Base-by-base conservation (phyloP, 1,140 invertebrate genomes). In the Drosophila sturtevanti region DNA sequence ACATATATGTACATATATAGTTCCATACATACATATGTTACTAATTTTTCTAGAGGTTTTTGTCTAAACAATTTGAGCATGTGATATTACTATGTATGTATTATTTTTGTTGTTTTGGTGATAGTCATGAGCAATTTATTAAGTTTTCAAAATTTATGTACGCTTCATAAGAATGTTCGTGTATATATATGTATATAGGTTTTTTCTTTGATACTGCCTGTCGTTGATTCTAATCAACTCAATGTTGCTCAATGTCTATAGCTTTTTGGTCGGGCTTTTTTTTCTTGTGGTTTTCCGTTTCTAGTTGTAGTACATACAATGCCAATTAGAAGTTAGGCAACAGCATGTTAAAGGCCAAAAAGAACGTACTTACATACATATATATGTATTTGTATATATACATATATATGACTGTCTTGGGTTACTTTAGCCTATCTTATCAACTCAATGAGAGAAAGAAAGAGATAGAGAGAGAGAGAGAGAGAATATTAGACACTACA, bases 261-360 rank as follows among this genome's bases (percentile, higher is more conserved):
- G 37, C 56, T 38, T 73, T 61, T 56, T 58, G 27, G 48, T 72
- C 52, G 34, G 51, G 16, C 11, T 67, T 16, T 11, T 54, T n/a
- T n/a, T 67, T 14, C 6, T 54, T 21, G 1, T 55, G 12, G 22
- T 18, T 35, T 6, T 14, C 2, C n/a, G 21, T 61, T 31, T 37
- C 31, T 54, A 31, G 14, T 60, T 38, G 66, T 59, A 63, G 51
- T 73, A 86, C 82, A 87, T 72, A 85, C 82, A 87, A 81, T 82
- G 68, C 65, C 81, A 87, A 86, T 86, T 87, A 87, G 68, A 82
- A 87, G 79, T 86, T 76, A 71, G 72, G 79, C 68, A 87, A 86
- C 66, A 48, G 18, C 41, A 70, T 65, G 52, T 65, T 38, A 41
- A 24, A 18, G 48, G 34, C 31, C 27, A 10, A 44, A 41, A 31